Conservation (phyloP, 2,888 invertebrate species). For the Dendrolimus houi region DNA sequence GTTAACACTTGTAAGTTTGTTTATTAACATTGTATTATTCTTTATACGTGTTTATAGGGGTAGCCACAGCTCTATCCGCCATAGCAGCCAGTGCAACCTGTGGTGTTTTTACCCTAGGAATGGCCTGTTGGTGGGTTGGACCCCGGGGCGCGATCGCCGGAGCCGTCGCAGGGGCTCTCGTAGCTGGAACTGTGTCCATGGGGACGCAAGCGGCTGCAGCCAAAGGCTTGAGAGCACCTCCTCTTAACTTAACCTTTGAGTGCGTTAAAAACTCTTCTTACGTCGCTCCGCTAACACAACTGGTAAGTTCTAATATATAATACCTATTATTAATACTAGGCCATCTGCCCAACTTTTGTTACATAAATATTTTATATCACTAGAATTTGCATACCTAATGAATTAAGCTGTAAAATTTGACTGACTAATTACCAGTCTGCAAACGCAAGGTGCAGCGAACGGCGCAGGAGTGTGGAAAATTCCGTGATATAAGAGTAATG, state of each 20-base stretch:
- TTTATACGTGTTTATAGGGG: conserved; percentile 38
- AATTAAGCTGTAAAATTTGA: too few relatives aligned
- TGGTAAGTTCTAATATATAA: conserved; percentile 31
- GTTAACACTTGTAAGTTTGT: too few relatives aligned
- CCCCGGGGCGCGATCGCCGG: conserved; percentile 79
- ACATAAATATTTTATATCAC: too few relatives aligned
- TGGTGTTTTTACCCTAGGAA: conserved; percentile 89
- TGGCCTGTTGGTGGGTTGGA: conserved; percentile 88
- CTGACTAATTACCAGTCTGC: too few relatives aligned
- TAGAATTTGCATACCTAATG: too few relatives aligned
- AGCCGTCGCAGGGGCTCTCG: conserved; percentile 76
- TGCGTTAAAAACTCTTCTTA: conserved; percentile 42
- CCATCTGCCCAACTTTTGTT: too few relatives aligned
- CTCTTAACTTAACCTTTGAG: conserved; percentile 28
- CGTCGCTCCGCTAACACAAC: conserved; percentile 30
- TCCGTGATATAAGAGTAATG: too few relatives aligned
- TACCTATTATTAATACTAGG: too few relatives aligned
- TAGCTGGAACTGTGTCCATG: conserved; percentile 79
- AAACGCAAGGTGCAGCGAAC: too few relatives aligned
- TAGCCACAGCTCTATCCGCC: conserved; percentile 86
- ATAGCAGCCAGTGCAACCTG: conserved; percentile 90
- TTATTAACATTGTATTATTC: too few relatives aligned
- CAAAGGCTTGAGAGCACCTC: conserved; percentile 72
- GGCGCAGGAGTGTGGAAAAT: too few relatives aligned
- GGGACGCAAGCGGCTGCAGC: conserved; percentile 82